Percentiles rank a stretch among this genome's conserved stretches.
Conservation (phyloP, 2,797 vertebrate genomes). For the Pipistrellus kuhlii region DNA sequence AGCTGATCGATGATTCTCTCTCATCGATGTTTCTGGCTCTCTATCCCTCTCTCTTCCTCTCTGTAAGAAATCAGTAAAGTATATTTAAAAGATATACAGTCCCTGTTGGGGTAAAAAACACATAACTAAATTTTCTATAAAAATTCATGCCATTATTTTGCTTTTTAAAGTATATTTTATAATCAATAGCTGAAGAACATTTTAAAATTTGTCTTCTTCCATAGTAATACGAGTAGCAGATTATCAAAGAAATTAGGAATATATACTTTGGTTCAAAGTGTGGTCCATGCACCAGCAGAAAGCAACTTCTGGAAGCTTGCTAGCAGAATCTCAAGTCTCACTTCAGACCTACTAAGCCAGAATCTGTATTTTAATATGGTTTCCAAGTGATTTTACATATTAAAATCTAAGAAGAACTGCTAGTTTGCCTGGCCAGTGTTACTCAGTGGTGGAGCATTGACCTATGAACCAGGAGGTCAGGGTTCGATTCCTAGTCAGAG, state of each 20-base stretch:
- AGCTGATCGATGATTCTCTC: too few species aligned
- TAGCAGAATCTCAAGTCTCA: neutral
- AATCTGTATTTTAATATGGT: neutral
- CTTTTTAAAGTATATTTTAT: constrained; percentile 36
- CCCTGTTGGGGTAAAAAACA: neutral
- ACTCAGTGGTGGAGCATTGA: too few species aligned
- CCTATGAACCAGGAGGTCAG: too few species aligned
- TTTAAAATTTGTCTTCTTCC: constrained; percentile 2
- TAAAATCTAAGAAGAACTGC: neutral
- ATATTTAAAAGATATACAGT: neutral
- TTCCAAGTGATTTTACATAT: neutral
- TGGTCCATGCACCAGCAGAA: neutral
- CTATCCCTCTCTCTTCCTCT: too few species aligned
- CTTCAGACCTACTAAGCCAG: neutral
- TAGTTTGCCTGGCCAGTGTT: neutral
- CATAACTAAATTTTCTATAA: neutral
- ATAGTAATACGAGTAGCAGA: neutral
- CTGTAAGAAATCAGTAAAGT: too few species aligned
- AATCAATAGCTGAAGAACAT: neutral
- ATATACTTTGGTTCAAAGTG: neutral
- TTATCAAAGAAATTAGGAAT: neutral
- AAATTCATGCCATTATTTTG: neutral
- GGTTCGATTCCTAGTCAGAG: too few species aligned
- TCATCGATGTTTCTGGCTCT: too few species aligned
- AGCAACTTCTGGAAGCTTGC: neutral